phyloP scores from a whole-genome alignment of 2,888 invertebrate species.

The Timema cristinae region DNA sequence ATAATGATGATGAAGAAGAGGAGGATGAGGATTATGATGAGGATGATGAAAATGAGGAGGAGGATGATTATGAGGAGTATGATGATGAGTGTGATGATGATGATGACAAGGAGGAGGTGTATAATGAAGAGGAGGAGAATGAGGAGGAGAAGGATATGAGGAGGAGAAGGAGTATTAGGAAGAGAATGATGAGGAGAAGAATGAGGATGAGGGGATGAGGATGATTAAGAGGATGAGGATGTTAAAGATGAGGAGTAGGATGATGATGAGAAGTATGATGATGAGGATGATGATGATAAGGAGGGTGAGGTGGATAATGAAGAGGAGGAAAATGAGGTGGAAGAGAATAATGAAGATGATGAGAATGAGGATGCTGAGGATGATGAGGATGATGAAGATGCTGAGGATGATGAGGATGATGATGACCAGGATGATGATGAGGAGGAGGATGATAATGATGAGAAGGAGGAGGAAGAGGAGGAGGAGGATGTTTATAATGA shows the following conservation, averaged over 20 bases:
- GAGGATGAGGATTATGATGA: too few relatives aligned
- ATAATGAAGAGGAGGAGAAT: too few relatives aligned
- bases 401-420: too few relatives aligned
- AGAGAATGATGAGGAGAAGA: neutral
- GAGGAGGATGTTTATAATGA: slow-evolving; percentile 9
- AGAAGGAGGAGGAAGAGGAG: too few relatives aligned
- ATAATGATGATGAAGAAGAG: too few relatives aligned
- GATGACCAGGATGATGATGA: too few relatives aligned
- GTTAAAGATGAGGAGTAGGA: neutral
- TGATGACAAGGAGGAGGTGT: neutral
- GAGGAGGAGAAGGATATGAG: too few relatives aligned
- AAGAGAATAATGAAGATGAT: neutral
- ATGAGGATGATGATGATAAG: neutral
- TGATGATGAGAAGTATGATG: neutral
- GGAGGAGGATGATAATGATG: too few relatives aligned
- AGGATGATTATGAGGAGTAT: too few relatives aligned
- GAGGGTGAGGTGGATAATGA: neutral
- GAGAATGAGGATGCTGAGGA: too few relatives aligned
- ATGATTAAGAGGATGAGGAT: neutral
- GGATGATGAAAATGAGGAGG: neutral
- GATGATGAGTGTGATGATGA: neutral
- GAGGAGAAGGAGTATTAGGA: neutral
- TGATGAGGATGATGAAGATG: too few relatives aligned
- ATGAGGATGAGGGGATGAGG: neutral
- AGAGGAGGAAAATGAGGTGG: neutral